phyloP scores from a whole-genome alignment of 2,888 invertebrate genomes.

The Nomada fucata region DNA sequence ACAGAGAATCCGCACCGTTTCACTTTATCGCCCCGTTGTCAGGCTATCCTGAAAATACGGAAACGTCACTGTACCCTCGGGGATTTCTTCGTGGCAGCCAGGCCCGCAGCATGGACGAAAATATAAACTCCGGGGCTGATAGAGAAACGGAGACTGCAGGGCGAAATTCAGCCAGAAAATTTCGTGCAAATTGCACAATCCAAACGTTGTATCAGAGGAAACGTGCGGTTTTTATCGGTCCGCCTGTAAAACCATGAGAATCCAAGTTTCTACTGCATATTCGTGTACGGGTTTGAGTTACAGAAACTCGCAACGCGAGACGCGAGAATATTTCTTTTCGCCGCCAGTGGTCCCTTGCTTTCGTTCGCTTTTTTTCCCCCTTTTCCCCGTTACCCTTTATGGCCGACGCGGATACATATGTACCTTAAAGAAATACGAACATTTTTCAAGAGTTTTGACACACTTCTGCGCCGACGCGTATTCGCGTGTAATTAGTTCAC shows the following conservation, averaged over 20 bases:
- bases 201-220: constrained; percentile 1
- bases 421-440: background rate
- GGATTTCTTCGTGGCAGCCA: constrained; percentile 49
- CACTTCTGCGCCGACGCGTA: background rate
- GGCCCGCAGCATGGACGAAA: constrained; percentile 35
- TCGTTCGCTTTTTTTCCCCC: no score
- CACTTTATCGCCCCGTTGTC: constrained; percentile 70
- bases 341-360: no score
- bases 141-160: constrained; percentile 18
- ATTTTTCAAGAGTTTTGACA: background rate
- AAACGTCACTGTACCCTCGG: constrained; percentile 60
- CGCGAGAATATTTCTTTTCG: background rate
- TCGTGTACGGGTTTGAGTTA: constrained; percentile 2
- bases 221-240: constrained; percentile 17
- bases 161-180: constrained; percentile 27
- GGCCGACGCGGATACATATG: no score
- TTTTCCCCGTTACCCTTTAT: background rate
- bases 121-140: constrained; percentile 51
- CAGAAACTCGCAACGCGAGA: background rate
- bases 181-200: constrained; percentile 39
- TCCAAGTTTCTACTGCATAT: background rate
- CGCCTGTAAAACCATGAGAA: constrained; percentile 11
- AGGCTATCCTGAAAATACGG: constrained; percentile 65
- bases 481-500: constrained; percentile 28
- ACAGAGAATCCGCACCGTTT: constrained; percentile 65